Conservation (phyloP, 2,797 vertebrate genomes). For the Oreortyx pictus region DNA sequence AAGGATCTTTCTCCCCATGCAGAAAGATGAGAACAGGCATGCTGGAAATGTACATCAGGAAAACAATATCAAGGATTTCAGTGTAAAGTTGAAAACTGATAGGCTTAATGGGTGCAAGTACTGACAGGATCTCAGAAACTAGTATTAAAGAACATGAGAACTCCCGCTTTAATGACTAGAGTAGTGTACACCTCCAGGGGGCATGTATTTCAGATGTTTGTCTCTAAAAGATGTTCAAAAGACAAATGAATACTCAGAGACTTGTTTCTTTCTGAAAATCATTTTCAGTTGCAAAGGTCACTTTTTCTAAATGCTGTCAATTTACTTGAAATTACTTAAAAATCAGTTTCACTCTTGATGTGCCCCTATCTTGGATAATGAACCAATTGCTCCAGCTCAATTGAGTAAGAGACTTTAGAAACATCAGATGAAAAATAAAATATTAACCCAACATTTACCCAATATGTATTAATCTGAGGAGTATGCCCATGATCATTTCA, state of each 20-base stretch:
- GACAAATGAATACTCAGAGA: not conserved
- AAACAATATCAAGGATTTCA: conserved; percentile 58
- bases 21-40: conserved; percentile 35
- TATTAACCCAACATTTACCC: not conserved
- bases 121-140: conserved; percentile 48
- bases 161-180: conserved; percentile 6
- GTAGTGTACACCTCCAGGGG: conserved; percentile 16
- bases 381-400: not conserved
- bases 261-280: not conserved
- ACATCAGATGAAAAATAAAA: not conserved
- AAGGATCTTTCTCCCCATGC: not conserved
- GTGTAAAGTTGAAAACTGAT: conserved; percentile 66
- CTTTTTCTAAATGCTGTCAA: not conserved
- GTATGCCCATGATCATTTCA: not conserved
- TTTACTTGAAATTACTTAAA: not conserved
- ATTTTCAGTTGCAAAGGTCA: not conserved
- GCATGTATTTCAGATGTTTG: conserved; percentile 39
- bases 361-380: not conserved
- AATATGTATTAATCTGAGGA: not conserved
- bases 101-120: conserved; percentile 61
- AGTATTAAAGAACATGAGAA: conserved; percentile 34
- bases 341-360: not conserved
- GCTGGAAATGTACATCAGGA: conserved; percentile 22
- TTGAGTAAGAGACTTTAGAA: not conserved
- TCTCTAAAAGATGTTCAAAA: conserved; percentile 4